Evolutionary conservation across 2,797 vertebrate species (phyloP), one percentile per base, ranked within the genome.

Genomic region (Zenarchopterus dispar): DNA sequence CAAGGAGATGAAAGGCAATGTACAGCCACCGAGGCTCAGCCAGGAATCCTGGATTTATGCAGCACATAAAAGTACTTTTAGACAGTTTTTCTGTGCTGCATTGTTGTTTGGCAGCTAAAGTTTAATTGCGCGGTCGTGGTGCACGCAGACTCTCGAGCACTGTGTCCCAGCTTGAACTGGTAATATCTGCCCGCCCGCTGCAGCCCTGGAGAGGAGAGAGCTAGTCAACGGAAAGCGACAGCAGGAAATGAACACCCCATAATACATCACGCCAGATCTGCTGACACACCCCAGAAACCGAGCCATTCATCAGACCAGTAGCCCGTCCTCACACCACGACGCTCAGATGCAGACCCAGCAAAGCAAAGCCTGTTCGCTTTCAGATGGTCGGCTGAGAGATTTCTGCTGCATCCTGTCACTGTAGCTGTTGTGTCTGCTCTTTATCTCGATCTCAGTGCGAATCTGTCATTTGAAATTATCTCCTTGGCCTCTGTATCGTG

Each of bases 231-330:
- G 82, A 80, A 71, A 70, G 64, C 46, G 68, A 81, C 75, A 15
- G 49, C 62, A 68, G 80, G 84, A 87, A 85, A 87, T 78, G 76
- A 84, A 68, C 70, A 61, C 72, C 74, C 75, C 73, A 55, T 84
- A 85, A 90, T 87, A 70, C 79, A 85, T 88, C 78, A 82, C 51
- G 56, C 5, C 67, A 77, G 81, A 87, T 81, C 84, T 89, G 81
- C 84, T 85, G 86, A 91, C 87, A 90, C 81, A 73, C 84, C 84
- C 78, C 56, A 56, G 70, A 71, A 70, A 67, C 60, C 5, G 9
- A 86, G 77, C 60, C 64, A 81, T 85, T 81, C 67, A 76, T 89
- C 86, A 84, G 80, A 60, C 70, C 69, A 52, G 46, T 54, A 31
- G 61, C 48, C 49, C 52, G 15, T 61, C 73, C 46, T 61, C 62